Evolutionary conservation across 2,888 invertebrate species (phyloP), one percentile per base, ranked within the genome.

Genomic region (Heliconius ethilla): DNA sequence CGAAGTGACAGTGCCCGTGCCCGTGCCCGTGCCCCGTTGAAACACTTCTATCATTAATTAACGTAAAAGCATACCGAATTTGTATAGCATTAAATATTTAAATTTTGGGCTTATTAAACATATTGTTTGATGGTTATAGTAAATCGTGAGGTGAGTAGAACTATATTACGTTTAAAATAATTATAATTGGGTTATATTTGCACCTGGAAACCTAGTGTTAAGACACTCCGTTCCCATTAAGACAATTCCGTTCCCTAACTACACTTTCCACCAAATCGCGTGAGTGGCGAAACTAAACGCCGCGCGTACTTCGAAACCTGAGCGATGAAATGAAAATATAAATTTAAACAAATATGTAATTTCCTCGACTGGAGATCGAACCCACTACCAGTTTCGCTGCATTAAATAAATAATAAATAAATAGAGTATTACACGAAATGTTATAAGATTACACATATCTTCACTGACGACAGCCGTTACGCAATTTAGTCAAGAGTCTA

Each of bases 401-500:
- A 51, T 18, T 51, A 18, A 51, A 18, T 51, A 18, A 51, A 45
- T 45, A 51, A 51, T 51, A 18, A 51, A 51, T 51, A 51, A 51
- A 51, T 51, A 6, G 18, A 1, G 5, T 51, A 5, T 18, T 29
- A 70, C 29, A 51, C 13, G 13, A 72, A 33, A 59, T 29, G 37
- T 55, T 70, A 25, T 59, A 55, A 74, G 63, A 65, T 45, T 27
- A 40, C 22, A 13, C 40, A 65, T 40, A 63, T 74, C 63, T 74
- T 45, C 15, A 37, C 72, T 18, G 74, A 65, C 62, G 65, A 65
- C 74, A 74, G 45, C 25, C 74, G 62, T 77, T 25, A 74, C 40
- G 67, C 59, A 77, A 77, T 77, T 74, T 74, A 77, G 29, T 45
- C 73, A 29, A 76, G 72, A 55, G 77, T 37, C 45, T 33, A 55